phyloP scores from a whole-genome alignment of 2,797 vertebrate genomes.

The Apogon talboti region DNA sequence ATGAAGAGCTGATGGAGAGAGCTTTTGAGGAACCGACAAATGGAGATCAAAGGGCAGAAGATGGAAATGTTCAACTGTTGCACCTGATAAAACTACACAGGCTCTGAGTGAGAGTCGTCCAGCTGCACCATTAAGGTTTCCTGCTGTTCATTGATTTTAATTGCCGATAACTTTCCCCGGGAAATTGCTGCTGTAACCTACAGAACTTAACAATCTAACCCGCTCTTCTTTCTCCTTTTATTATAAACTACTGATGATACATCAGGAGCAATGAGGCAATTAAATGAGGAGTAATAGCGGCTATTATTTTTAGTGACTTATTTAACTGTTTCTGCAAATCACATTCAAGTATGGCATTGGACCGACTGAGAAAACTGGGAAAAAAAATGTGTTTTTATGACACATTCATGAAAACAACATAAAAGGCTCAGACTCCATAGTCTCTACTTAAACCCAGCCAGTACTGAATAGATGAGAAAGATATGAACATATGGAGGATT shows the following conservation, averaged over 20 bases:
- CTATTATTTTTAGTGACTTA: slow-evolving; percentile 9
- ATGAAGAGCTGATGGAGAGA: slow-evolving; percentile 32
- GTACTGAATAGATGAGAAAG: no score
- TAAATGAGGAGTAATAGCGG: background rate
- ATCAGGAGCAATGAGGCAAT: slow-evolving; percentile 37
- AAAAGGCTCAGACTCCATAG: background rate
- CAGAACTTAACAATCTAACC: slow-evolving; percentile 7
- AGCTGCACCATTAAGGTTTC: slow-evolving; percentile 25
- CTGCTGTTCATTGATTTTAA: slow-evolving; percentile 28
- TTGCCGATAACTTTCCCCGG: slow-evolving; percentile 3
- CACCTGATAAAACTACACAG: slow-evolving; percentile 10
- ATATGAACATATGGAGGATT: no score
- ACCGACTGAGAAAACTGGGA: slow-evolving; percentile 4
- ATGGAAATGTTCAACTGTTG: slow-evolving; percentile 13
- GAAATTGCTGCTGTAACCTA: slow-evolving; percentile 6
- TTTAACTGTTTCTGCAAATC: slow-evolving; percentile 15
- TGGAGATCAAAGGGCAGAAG: slow-evolving; percentile 47
- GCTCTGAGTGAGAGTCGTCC: slow-evolving; percentile 5
- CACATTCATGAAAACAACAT: background rate
- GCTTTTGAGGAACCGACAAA: slow-evolving; percentile 41
- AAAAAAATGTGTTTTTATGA: background rate
- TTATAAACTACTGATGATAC: slow-evolving; percentile 29
- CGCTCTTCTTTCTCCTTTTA: slow-evolving; percentile 8
- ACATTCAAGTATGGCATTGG: slow-evolving; percentile 9
- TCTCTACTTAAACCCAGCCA: background rate